Base-by-base conservation (phyloP, 2,888 invertebrate species). In the Conus canariensis region DNA sequence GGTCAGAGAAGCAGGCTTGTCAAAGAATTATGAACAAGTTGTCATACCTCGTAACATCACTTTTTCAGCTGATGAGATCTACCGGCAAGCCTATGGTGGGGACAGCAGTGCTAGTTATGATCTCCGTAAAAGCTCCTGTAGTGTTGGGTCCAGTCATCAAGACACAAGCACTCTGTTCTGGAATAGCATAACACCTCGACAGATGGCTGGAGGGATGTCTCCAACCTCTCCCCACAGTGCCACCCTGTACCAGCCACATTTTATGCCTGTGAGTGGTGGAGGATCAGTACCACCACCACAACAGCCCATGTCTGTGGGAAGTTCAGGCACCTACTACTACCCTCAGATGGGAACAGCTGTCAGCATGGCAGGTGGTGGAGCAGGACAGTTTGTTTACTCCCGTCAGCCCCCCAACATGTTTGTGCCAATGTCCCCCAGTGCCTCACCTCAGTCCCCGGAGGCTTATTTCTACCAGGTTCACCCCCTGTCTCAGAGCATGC, bases 61-160 rank as follows among this genome's bases (percentile, higher is more conserved):
- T 7, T 95, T 94, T 91, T 94, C 95, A n/a, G 92, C 94, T 22
- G 93, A 94, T 92, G 94, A 95, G 90, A 95, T 95, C 85, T 95
- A 95, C 90, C 91, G 92, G 16, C 94, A 95, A 88, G 95, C 95
- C 9, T 94, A 92, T 91, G 93, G 92, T n/a, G 85, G n/a, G 22
- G 85, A 58, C 10, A 59, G 14, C 83, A 25, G 70, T 85, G 58
- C 16, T n/a, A 10, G 85, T n/a, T 67, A n/a, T 70, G 85, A 67
- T n/a, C 16, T 89, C 10, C 82, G 83, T 12, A 89, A 82, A 70
- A 89, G 89, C 60, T 45, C 83, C 6, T 67, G 22, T 58, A 67
- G 85, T 19, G 22, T 74, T 12, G 58, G 60, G 16, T n/a, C 89
- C n/a, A 12, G 45, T n/a, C 82, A 64, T 22, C 89, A 25, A 22